Evolutionary conservation across 2,113 vertebrate species (phyloP), one percentile per base, ranked within the genome.

Genomic region (Salvelinus fontinalis): DNA sequence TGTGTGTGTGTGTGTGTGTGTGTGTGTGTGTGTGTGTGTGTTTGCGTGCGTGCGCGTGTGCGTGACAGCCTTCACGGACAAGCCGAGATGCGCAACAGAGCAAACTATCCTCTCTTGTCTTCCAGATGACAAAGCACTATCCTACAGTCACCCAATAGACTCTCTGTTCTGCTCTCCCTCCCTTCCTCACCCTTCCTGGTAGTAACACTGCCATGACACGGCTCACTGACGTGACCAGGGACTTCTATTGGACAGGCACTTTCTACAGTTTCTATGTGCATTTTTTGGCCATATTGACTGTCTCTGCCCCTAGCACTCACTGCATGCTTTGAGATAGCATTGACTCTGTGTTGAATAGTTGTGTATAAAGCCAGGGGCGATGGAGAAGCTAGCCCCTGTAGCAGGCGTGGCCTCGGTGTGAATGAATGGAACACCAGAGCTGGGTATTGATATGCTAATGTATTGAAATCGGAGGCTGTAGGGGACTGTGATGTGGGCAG

Each of bases 391-490:
- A 86, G 83, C 80, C 78, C 60, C 88, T 89, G 89, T 88, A n/a
- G 60, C 20, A 39, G 70, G 74, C 79, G 80, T 74, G 89, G 76
- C 82, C 87, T 82, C 85, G 83, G 89, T 75, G 74, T n/a, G 60
- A 24, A 20, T 11, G 60, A 16, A 59, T 16, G 57, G 74, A 83
- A 22, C 62, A 80, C 88, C 81, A 51, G 5, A 31, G 75, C 29
- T 57, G 2, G 0, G 68, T 83, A 91, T 92, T 92, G 85, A 92
- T 88, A 92, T 92, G 91, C 62, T 85, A 91, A 92, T 91, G 77
- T 20, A 60, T 18, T 8, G 27, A 73, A 54, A 5, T n/a, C 26
- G 51, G 14, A 26, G 29, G 14, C 48, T 59, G 24, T 4, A 49
- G 70, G 20, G n/a, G 70, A 44, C 39, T 88, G 88, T 91, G 90